These are phyloP conservation scores for Cheilosia scutellata DNA, from an alignment of 2,888 invertebrate species.

Conservation along the genomic window DNA sequence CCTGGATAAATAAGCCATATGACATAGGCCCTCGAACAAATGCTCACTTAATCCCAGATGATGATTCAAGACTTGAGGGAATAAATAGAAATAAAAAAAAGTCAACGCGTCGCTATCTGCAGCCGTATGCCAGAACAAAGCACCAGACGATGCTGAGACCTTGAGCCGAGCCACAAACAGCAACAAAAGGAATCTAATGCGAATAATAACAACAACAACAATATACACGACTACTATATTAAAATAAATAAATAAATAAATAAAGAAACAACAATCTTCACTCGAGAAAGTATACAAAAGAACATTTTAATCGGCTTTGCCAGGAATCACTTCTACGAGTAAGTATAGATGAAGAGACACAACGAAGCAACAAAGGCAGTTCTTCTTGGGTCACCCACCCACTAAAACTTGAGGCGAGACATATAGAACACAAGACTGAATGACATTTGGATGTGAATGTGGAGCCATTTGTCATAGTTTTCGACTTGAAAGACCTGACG, in stretches of 20 bases:
- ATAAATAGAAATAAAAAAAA: constrained; percentile 15
- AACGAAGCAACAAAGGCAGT: constrained; percentile 20
- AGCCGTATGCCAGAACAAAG: constrained; percentile 50
- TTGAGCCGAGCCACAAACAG: constrained; percentile 62
- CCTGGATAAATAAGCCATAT: constrained; percentile 61
- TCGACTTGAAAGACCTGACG: not conserved
- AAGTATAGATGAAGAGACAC: constrained; percentile 22
- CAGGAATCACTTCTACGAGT: constrained; percentile 54
- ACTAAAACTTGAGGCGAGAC: not conserved
- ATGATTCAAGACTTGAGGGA: constrained; percentile 60
- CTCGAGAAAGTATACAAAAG: constrained; percentile 44
- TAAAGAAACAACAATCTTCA: constrained; percentile 46
- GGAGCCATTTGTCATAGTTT: constrained; percentile 30
- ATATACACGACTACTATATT: constrained; percentile 1
- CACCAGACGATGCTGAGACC: constrained; percentile 68
- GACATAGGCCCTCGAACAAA: constrained; percentile 21
- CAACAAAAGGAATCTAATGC: constrained; percentile 48
- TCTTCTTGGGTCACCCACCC: constrained; percentile 23
- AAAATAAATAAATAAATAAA: not conserved
- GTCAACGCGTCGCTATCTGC: constrained; percentile 51
- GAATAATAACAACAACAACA: constrained; percentile 16
- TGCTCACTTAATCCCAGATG: constrained; percentile 67
- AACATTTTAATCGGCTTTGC: constrained; percentile 68
- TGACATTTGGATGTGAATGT: constrained; percentile 54
- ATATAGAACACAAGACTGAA: constrained; percentile 7